A percentile compares a stretch with the other conserved stretches of the same genome.
Conservation (phyloP, 2,888 invertebrate species). For the Patella caerulea region DNA sequence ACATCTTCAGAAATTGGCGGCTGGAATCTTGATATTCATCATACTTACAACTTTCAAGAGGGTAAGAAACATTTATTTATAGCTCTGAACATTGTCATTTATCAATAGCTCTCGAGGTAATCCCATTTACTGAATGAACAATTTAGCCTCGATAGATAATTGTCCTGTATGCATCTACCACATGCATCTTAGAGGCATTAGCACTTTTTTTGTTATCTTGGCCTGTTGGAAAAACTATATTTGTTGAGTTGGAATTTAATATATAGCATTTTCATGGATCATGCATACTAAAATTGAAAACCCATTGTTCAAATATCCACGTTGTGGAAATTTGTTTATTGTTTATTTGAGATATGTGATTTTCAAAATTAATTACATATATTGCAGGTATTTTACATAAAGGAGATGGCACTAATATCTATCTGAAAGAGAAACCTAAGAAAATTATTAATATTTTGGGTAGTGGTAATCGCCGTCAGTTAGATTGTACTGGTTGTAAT, state of each 20-base stretch:
- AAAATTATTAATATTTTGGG: constrained; percentile 82
- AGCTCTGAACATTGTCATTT: neutral
- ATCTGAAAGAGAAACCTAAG: constrained; percentile 89
- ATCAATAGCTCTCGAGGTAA: neutral
- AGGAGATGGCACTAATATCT: constrained; percentile 95
- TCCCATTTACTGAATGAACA: neutral
- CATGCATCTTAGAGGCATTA: too few relatives aligned
- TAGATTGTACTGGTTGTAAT: constrained; percentile 87
- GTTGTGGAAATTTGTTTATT: too few relatives aligned
- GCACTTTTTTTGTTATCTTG: neutral
- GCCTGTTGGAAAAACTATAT: too few relatives aligned
- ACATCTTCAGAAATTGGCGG: constrained; percentile 97
- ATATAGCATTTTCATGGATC: too few relatives aligned
- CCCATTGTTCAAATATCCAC: too few relatives aligned
- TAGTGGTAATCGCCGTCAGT: constrained; percentile 79
- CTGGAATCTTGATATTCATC: constrained; percentile 98
- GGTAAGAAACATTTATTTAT: constrained; percentile 74
- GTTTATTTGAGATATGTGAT: too few relatives aligned
- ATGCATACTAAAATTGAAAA: too few relatives aligned
- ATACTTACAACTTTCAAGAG: constrained; percentile 98
- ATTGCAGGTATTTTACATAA: constrained; percentile 90
- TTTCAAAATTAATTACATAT: neutral
- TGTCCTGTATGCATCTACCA: too few relatives aligned
- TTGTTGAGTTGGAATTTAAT: too few relatives aligned
- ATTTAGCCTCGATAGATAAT: too few relatives aligned